These are phyloP conservation scores for Eumaeus atala DNA, from an alignment of 1,140 invertebrate genomes.

Conservation along the genomic window DNA sequence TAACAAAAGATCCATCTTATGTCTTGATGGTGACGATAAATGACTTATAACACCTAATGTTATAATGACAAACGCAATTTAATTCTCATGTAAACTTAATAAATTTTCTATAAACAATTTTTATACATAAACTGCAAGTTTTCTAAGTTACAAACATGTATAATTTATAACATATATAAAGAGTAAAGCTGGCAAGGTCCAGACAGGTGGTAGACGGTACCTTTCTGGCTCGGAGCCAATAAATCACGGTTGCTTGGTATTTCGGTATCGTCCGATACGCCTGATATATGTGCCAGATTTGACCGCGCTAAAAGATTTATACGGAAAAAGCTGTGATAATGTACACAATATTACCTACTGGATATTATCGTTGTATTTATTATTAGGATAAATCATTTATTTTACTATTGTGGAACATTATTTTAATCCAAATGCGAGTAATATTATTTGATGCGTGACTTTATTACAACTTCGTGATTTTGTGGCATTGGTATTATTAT, in stretches of 20 bases:
- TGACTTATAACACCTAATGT: no score
- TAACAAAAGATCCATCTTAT: no score
- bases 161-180: constrained; percentile 7
- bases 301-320: constrained; percentile 29
- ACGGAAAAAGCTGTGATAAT: constrained; percentile 17
- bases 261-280: constrained; percentile 32
- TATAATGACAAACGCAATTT: no score
- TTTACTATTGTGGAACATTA: no score
- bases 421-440: no score
- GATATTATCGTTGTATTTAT: no score
- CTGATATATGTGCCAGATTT: constrained; percentile 35
- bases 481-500: no score
- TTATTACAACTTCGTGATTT: no score
- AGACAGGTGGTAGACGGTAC: constrained; percentile 35
- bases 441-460: no score
- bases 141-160: constrained; percentile 10
- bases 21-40: no score
- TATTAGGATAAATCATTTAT: no score
- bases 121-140: background rate
- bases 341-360: constrained; percentile 1
- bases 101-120: constrained; percentile 1
- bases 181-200: constrained; percentile 16
- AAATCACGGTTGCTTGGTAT: constrained; percentile 36
- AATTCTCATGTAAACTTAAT: background rate
- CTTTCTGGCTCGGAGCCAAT: constrained; percentile 31